phyloP scores from a whole-genome alignment of 2,113 vertebrate species.

The Hemicordylus capensis region DNA sequence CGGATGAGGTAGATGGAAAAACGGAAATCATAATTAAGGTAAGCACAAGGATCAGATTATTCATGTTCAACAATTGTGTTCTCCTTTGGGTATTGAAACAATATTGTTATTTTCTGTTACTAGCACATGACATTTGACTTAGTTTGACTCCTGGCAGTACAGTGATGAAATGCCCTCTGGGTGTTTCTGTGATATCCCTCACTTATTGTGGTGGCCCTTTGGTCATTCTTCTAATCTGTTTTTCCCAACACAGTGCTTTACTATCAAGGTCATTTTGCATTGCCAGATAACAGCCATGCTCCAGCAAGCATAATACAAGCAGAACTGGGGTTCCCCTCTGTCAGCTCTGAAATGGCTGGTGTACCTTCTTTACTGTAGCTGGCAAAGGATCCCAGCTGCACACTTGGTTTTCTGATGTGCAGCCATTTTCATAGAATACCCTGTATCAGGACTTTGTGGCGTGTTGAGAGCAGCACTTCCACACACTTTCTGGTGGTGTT shows the following conservation, averaged over 20 bases:
- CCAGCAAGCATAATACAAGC: background rate
- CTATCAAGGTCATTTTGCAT: background rate
- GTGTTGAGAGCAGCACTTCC: background rate
- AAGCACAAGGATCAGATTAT: conserved; percentile 27
- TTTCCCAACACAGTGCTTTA: background rate
- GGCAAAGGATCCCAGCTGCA: background rate
- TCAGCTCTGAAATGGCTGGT: background rate
- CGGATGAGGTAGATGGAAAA: conserved; percentile 84
- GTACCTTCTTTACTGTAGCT: background rate
- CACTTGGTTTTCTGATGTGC: background rate
- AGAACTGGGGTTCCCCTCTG: background rate
- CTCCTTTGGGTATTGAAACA: background rate
- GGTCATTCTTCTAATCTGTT: background rate
- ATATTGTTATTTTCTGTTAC: background rate
- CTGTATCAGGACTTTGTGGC: background rate
- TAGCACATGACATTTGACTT: background rate
- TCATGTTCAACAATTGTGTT: background rate
- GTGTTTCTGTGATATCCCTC: background rate
- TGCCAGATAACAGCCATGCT: background rate
- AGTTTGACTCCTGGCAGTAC: background rate
- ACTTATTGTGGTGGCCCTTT: background rate
- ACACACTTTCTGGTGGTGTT: background rate
- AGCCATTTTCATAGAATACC: background rate
- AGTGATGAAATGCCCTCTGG: background rate
- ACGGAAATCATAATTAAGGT: conserved; percentile 92